Evolutionary conservation across 2,797 vertebrate species (phyloP).

Genomic region (Arremon brunneinucha): DNA sequence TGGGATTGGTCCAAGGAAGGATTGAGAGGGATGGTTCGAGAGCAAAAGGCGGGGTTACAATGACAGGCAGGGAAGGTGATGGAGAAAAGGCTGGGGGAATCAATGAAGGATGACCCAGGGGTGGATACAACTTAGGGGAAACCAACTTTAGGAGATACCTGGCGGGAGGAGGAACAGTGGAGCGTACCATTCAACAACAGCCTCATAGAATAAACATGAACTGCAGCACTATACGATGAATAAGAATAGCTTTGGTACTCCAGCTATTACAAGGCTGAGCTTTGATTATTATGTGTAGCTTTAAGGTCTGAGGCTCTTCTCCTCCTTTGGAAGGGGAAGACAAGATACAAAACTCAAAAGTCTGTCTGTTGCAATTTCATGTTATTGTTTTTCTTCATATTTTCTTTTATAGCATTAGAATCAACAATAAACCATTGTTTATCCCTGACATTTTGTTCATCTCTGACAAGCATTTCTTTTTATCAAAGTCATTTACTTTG

Average conservation of each 20-base stretch:
- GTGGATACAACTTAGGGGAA: not conserved
- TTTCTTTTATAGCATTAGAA: not conserved
- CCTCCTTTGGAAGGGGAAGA: not conserved
- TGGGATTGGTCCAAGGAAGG: not conserved
- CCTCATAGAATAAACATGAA: not conserved
- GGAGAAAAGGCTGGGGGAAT: not conserved
- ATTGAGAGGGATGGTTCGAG: not conserved
- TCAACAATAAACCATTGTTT: not conserved
- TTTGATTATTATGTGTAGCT: not conserved
- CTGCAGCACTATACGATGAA: not conserved
- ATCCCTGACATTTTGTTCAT: not conserved
- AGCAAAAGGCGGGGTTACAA: not conserved
- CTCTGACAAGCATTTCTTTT: not conserved
- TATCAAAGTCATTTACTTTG: not conserved
- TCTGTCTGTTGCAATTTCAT: not conserved
- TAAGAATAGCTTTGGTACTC: not conserved
- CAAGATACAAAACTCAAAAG: not conserved
- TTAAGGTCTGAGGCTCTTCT: not conserved
- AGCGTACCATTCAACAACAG: not conserved
- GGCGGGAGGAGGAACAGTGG: not conserved
- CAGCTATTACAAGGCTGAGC: not conserved
- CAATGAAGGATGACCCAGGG: not conserved
- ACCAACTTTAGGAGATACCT: not conserved
- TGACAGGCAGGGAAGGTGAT: not conserved
- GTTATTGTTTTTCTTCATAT: not conserved